Base-by-base conservation (phyloP, 2,888 invertebrate genomes). In the Epistrophella euchroma region DNA sequence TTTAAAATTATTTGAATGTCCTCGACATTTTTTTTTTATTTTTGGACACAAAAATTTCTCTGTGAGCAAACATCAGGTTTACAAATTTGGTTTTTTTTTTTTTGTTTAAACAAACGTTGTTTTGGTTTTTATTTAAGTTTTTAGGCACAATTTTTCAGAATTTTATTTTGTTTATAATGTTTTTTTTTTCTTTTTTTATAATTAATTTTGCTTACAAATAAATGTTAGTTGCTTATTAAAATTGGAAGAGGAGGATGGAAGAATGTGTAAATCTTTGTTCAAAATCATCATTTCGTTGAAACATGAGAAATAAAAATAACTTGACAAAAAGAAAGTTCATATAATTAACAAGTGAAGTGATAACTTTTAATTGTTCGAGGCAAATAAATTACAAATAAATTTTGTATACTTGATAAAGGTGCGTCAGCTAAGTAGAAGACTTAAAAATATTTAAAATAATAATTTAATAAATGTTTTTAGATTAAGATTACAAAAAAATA, bases 71-170 rank as follows among this genome's bases (percentile, higher is more conserved):
- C 45, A 37, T 76, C 72, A 81, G 85, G 81, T 72, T 85, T 76
- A 72, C 50, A 71, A 72, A 72, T 66, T 72, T 72, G 58, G 4
- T 40, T 35, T 43, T 47, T 70, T 60, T 60, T 68, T 32, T 58
- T 68, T 52, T 43, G 45, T 72, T 68, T 32, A 43, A 25, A n/a
- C n/a, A n/a, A 66, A 66, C 66, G 66, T 52, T 70, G 32, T 66
- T 37, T 75, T 60, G 17, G 19, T 60, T 76, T 78, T 62, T 40
- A 58, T 80, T 70, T 74, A 40, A 74, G 37, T 37, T 75, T 84
- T 81, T 81, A 85, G 85, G 85, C 85, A 85, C 85, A 85, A 76
- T 72, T 73, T 84, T 80, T 85, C 75, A 75, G 79, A 84, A 84
- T 66, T 79, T 84, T 37, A 78, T 75, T 84, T 84, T 55, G 62